Base-by-base conservation (phyloP, 2,888 invertebrate species). In the Chrysotoxum bicinctum region DNA sequence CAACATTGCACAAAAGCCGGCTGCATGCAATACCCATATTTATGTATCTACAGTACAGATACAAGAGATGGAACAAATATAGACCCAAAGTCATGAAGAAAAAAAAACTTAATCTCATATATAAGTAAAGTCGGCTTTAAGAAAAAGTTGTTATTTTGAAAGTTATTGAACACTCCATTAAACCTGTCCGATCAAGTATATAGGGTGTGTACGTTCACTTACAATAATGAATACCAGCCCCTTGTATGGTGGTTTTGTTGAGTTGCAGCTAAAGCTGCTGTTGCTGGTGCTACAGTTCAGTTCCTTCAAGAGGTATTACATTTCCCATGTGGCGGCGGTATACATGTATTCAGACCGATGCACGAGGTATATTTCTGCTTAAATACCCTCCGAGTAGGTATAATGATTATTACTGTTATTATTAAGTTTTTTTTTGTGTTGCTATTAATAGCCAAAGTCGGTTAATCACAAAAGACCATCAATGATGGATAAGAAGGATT, bases 151-250 rank as follows among this genome's bases (percentile, higher is more conserved):
- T 81, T 62, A 68, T 85, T 85, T 85, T 85, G 85, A 85, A 85
- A 85, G 85, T 85, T 85, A 85, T 85, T 85, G 85, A 85, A 85
- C 81, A 85, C 85, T 85, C 85, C 81, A 85, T 85, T 85, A 85
- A 85, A 85, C 85, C 76, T 85, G 85, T 85, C 76, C 81, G 81
- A 81, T 81, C 62, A 58, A 62, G 12, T 81, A 26, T 81, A 64
- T 73, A 77, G 72, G 81, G 85, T 85, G 85, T 76, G 76, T 84
- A 80, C 73, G 69, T 84, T 84, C 78, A 74, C 76, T 85, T 77
- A 68, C 68, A 73, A 73, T 54, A 76, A 80, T 80, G 80, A 79
- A 54, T 52, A 69, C 54, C 54, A 85, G 66, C 58, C 52, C 52
- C 60, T 73, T 83, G 64, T 81, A 73, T 48, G 56, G 58, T 43